phyloP scores from a whole-genome alignment of 1,140 invertebrate genomes.

The Scaptomyza graminum region DNA sequence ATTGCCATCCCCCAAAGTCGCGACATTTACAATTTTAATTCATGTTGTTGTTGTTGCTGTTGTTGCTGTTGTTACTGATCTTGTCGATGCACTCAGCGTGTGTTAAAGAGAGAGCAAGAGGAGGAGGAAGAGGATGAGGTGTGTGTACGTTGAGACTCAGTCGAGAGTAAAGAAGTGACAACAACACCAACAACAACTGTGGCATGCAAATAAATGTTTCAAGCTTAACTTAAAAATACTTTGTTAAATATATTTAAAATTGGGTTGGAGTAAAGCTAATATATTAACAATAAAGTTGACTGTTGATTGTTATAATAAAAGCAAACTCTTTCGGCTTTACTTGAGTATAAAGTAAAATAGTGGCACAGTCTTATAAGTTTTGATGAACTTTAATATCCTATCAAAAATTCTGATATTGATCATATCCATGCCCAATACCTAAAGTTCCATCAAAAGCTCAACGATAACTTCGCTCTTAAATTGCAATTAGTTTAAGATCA shows the following conservation, averaged over 20 bases:
- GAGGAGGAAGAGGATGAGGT: constrained; percentile 7
- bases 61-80: constrained; percentile 47
- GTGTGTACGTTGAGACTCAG: background rate
- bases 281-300: background rate
- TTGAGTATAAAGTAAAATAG: no score
- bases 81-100: constrained; percentile 31
- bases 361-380: no score
- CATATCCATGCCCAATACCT: no score
- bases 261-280: no score
- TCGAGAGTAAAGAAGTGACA: constrained; percentile 19
- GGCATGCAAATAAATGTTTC: background rate
- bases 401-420: no score
- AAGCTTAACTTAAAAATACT: constrained; percentile 24
- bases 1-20: constrained; percentile 63
- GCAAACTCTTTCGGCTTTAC: no score
- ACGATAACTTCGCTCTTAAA: no score
- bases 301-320: no score
- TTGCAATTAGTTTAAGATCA: no score
- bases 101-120: constrained; percentile 5
- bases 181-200: background rate
- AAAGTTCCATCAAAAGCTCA: no score
- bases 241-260: no score
- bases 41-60: constrained; percentile 53
- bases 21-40: constrained; percentile 81
- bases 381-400: no score